Base-by-base conservation (phyloP, 1,140 invertebrate genomes). In the Heliconius hewitsoni region DNA sequence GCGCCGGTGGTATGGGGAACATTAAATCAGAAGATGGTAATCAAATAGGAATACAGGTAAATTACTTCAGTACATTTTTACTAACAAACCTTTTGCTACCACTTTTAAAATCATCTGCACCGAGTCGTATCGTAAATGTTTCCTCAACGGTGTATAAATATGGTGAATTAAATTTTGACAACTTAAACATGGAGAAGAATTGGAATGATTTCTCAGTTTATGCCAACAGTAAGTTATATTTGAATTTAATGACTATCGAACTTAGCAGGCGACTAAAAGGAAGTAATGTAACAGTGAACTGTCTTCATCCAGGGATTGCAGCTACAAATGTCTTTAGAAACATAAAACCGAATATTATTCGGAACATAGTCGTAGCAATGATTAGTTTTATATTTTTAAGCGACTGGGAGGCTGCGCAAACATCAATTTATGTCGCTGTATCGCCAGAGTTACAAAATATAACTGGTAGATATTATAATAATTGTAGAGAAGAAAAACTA, bases 31-130 rank as follows among this genome's bases (percentile, higher is more conserved):
- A 96, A 87, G 98, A 98, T 93, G 97, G 97, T 6, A 88, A 98
- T 11, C 97, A 98, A 88, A 91, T 96, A 78, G 97, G 96, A 1
- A 98, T 98, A 96, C 97, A 97, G 34, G 97, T 97, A 1, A 99
- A 99, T 94, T 96, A 98, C 88, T 97, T 98, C 88, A 97, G 97
- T 0, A 97, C 97, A 37, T 98, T 98, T 88, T 94, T 98, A 1
- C 90, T 98, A 16, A 98, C 98, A 2, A 94, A 94, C 86, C 90
- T 96, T 71, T 90, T 96, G 23, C 94, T 95, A 39, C 98, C 97
- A 83, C 87, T 98, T 34, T 85, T 98, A 78, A 98, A 98, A 93
- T 95, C 95, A 80, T 97, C 97, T 3, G 95, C 95, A 1, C 96
- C 97, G 1, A 96, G 97, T 78, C 96, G 98, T 39, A 97, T 99